phyloP scores from a whole-genome alignment of 2,113 vertebrate genomes.

The Sander vitreus region DNA sequence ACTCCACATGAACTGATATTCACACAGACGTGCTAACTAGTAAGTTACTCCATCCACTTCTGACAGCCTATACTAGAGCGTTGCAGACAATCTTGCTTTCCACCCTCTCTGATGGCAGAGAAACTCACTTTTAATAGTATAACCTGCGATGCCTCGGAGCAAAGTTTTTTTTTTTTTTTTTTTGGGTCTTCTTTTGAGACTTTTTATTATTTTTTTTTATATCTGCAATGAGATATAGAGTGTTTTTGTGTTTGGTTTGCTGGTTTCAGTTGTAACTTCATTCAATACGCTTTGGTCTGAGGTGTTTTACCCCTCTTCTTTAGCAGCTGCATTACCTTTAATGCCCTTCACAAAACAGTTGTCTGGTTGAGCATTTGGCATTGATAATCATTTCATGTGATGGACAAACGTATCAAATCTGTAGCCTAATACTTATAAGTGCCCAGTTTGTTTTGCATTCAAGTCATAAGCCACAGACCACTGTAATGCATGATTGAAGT shows the following conservation, averaged over 20 bases:
- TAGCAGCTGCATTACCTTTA: slow-evolving; percentile 47
- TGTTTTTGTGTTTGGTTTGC: slow-evolving; percentile 48
- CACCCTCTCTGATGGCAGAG: slow-evolving; percentile 24
- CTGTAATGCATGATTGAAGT: slow-evolving; percentile 77
- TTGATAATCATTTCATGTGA: slow-evolving; percentile 64
- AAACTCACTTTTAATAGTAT: slow-evolving; percentile 33
- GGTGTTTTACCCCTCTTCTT: slow-evolving; percentile 25
- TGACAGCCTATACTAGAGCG: slow-evolving; percentile 62
- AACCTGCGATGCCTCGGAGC: slow-evolving; percentile 20
- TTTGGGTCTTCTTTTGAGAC: slow-evolving; percentile 33
- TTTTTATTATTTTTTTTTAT: slow-evolving; percentile 16
- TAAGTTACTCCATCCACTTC: slow-evolving; percentile 50
- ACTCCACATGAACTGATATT: slow-evolving; percentile 50
- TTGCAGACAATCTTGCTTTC: slow-evolving; percentile 73
- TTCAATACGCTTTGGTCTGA: slow-evolving; percentile 40
- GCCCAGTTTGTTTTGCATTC: slow-evolving; percentile 75
- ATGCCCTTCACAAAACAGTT: slow-evolving; percentile 41
- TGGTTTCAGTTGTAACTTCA: slow-evolving; percentile 48
- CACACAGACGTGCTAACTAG: slow-evolving; percentile 48
- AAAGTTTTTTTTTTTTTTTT: too few species aligned
- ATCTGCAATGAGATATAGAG: slow-evolving; percentile 45
- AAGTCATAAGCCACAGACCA: slow-evolving; percentile 75
- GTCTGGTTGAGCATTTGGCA: slow-evolving; percentile 52
- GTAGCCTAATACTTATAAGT: slow-evolving; percentile 79
- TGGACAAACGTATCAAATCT: slow-evolving; percentile 71